Evolutionary conservation across 2,888 invertebrate genomes (phyloP), one percentile per base, ranked within the genome.

Genomic region (Drepanosiphum platanoidis): DNA sequence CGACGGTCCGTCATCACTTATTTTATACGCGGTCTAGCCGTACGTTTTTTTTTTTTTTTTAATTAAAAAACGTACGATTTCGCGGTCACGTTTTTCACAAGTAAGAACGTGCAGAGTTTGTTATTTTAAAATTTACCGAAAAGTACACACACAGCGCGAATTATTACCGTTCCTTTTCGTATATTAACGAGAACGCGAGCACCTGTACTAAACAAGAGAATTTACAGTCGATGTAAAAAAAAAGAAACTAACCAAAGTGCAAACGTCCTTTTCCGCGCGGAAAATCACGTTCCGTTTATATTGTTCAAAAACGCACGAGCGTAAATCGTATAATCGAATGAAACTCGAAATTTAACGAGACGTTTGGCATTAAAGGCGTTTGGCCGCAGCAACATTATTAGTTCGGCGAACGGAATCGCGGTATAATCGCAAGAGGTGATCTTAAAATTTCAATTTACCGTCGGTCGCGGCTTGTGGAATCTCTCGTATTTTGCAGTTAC

Each of bases 401-500:
- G n/a, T 52, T 52, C 22, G 18, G 22, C 1, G 5, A 0, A 4
- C 52, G 5, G 39, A 7, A 22, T 5, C 4, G 39, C 39, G 4
- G 52, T 15, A 22, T 32, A n/a, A 32, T 46, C 11, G 32, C 46
- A 11, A 32, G 52, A 22, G 18, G 52, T 52, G 52, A 52, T 52
- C 46, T 46, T 11, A 74, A 74, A 39, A 39, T 78, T 39, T 18
- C 30, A 64, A 64, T 78, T 42, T 42, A 39, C 9, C 30, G 22
- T 39, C 52, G 52, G 22, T 64, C 30, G 64, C 27, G 27, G 8
- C 0, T 61, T 1, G 11, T 30, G 64, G 13, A 78, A 32, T 66
- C 42, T 42, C n/a, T 66, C 32, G 78, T 42, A 42, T 77, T 77
- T 77, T 18, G 39, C 78, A 66, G 42, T 42, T 46, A 46, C 46